These are phyloP conservation scores for Pyralis farinalis DNA, from an alignment of 2,888 invertebrate species.

Conservation along the genomic window DNA sequence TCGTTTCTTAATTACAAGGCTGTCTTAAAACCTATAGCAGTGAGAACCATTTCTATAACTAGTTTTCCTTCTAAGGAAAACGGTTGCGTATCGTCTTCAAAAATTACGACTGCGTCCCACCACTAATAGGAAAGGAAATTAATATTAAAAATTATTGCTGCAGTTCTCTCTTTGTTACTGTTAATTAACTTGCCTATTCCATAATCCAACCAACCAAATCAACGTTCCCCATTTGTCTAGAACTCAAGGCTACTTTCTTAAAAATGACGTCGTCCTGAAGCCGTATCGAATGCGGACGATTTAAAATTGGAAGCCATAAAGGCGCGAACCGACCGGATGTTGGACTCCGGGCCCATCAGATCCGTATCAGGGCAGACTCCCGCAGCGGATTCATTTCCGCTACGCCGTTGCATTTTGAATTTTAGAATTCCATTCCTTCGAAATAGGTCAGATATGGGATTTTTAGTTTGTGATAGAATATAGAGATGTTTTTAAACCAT, in stretches of 20 bases:
- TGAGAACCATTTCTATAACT: too few relatives aligned
- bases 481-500: conserved; percentile 2
- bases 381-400: conserved; percentile 76
- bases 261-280: conserved; percentile 5
- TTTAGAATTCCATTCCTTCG: conserved; percentile 56
- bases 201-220: too few relatives aligned
- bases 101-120: too few relatives aligned
- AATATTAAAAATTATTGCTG: too few relatives aligned
- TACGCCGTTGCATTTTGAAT: conserved; percentile 71
- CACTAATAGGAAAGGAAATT: too few relatives aligned
- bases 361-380: conserved; percentile 71
- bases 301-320: conserved; percentile 74
- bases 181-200: too few relatives aligned
- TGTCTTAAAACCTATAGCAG: too few relatives aligned
- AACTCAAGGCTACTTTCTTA: conserved; percentile 2
- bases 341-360: conserved; percentile 71
- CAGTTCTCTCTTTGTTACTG: too few relatives aligned
- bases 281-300: conserved; percentile 29
- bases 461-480: conserved; percentile 13
- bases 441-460: conserved; percentile 44
- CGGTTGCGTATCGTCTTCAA: too few relatives aligned
- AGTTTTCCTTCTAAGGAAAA: too few relatives aligned
- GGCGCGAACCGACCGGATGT: conserved; percentile 72
- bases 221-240: conserved; percentile 1
- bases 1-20: too few relatives aligned